Conservation (phyloP, 2,113 vertebrate genomes). For the Leptocoma aspasia region DNA sequence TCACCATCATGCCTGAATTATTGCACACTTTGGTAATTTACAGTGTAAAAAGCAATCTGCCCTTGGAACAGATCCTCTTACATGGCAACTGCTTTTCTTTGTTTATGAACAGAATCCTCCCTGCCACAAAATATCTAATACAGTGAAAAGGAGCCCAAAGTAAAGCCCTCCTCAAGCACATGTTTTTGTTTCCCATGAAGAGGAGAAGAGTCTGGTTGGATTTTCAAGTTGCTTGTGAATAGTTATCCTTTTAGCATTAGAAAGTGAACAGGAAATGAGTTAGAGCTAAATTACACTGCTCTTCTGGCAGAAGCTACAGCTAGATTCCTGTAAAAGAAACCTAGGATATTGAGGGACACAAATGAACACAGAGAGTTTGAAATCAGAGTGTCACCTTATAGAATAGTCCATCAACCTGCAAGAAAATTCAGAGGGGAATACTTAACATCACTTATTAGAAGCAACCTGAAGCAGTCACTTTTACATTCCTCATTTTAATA, state of each 20-base stretch:
- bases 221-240: constrained; percentile 46
- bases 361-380: constrained; percentile 68
- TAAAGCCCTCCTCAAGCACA: neutral
- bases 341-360: constrained; percentile 65
- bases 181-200: neutral
- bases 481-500: neutral
- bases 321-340: constrained; percentile 76
- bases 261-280: constrained; percentile 58
- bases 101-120: neutral
- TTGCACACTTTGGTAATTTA: neutral
- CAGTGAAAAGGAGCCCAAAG: neutral
- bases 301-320: constrained; percentile 65
- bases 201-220: constrained; percentile 21
- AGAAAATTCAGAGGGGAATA: constrained; percentile 79
- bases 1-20: neutral
- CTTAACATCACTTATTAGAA: constrained; percentile 43
- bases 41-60: neutral
- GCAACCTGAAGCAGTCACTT: constrained; percentile 21
- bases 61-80: neutral
- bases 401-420: constrained; percentile 87
- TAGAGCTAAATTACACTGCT: constrained; percentile 56
- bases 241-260: constrained; percentile 56
- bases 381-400: constrained; percentile 83
- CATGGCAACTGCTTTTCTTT: neutral
- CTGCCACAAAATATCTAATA: neutral